Percentiles rank a stretch among this genome's conserved stretches.
Evolutionary conservation across 2,888 invertebrate species (phyloP).

Genomic region (Venustoraphidia nigricollis): DNA sequence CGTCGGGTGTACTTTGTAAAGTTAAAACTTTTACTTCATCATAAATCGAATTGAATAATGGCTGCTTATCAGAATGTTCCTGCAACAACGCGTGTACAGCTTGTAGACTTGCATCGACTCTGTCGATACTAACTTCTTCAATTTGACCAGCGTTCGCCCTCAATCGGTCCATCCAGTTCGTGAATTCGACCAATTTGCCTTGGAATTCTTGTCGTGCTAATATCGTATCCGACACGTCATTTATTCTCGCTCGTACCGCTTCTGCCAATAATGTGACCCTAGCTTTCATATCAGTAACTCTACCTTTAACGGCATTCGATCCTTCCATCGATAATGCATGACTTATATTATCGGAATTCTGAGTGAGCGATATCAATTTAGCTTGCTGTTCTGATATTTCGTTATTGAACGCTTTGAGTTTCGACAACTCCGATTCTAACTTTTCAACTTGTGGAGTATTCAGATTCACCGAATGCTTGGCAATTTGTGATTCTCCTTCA

Average conservation of each 20-base stretch:
- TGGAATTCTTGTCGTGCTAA: constrained; percentile 72
- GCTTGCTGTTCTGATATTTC: constrained; percentile 77
- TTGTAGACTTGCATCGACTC: constrained; percentile 64
- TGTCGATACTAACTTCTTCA: constrained; percentile 66
- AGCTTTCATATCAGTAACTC: constrained; percentile 57
- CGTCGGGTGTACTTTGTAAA: constrained; percentile 52
- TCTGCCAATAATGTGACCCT: constrained; percentile 63
- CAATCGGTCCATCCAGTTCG: constrained; percentile 64
- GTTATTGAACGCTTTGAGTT: constrained; percentile 65
- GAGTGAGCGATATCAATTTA: constrained; percentile 62
- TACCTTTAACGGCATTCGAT: constrained; percentile 49
- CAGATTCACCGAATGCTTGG: constrained; percentile 39
- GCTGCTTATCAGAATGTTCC: constrained; percentile 73
- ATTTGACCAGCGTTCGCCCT: constrained; percentile 56
- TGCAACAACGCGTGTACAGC: constrained; percentile 65
- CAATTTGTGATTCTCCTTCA: constrained; percentile 45
- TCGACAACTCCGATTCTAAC: constrained; percentile 58
- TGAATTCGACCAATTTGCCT: constrained; percentile 60
- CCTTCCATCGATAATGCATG: constrained; percentile 67
- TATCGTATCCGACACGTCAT: constrained; percentile 66
- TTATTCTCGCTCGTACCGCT: constrained; percentile 56
- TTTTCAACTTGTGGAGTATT: constrained; percentile 59
- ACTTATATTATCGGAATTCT: constrained; percentile 64
- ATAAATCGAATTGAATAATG: constrained; percentile 61
- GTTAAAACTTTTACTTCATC: constrained; percentile 70